These are phyloP conservation scores for Sylvia atricapilla DNA, from an alignment of 2,113 vertebrate genomes.

Conservation along the genomic window DNA sequence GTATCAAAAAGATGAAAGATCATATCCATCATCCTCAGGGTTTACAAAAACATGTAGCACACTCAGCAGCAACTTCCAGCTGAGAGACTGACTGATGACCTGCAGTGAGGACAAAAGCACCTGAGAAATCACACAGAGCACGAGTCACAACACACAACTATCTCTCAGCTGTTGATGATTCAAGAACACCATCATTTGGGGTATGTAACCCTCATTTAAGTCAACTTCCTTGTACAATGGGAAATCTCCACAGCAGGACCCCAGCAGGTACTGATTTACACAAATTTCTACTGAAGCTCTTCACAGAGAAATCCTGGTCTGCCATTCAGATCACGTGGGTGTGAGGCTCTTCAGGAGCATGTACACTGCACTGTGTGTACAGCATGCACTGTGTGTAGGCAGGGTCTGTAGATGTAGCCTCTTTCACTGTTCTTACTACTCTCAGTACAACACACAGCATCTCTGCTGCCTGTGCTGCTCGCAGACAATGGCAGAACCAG, in stretches of 20 bases:
- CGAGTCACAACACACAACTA: neutral
- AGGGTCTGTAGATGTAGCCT: neutral
- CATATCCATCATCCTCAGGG: neutral
- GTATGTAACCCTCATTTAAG: neutral
- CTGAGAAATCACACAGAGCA: slow-evolving; percentile 3
- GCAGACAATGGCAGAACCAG: neutral
- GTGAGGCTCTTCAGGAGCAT: neutral
- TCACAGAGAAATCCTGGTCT: neutral
- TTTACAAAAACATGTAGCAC: neutral
- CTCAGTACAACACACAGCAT: neutral
- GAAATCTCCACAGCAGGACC: neutral
- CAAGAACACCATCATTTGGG: neutral
- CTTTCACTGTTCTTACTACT: neutral
- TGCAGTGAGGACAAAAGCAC: neutral
- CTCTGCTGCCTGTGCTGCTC: neutral
- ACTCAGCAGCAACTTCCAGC: neutral
- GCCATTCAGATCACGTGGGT: neutral
- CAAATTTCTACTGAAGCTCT: neutral
- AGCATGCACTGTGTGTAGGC: neutral
- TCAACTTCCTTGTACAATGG: neutral
- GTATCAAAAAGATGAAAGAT: neutral
- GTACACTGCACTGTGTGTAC: neutral
- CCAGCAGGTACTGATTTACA: neutral
- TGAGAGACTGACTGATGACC: neutral
- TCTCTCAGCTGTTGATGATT: neutral